Conservation (phyloP, 1,140 invertebrate genomes). For the Amyelois transitella region DNA sequence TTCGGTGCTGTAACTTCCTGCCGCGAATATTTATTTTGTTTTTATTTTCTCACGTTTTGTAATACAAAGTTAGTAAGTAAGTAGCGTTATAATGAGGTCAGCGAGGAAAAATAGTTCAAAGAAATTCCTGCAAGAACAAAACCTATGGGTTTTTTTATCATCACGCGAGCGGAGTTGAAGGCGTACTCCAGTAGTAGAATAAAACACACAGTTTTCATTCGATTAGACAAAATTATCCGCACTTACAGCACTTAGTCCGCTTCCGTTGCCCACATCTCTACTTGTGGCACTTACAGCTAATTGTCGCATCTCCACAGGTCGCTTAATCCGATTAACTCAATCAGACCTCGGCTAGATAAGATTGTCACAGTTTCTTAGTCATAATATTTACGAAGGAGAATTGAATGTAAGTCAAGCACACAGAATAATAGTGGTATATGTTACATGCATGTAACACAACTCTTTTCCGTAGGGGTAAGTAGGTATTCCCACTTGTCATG, state of each 20-base stretch:
- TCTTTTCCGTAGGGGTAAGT: no score
- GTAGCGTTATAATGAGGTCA: no score
- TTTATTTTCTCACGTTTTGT: neutral
- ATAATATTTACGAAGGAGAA: neutral
- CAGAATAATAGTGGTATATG: no score
- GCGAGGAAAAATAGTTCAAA: no score
- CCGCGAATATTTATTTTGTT: neutral
- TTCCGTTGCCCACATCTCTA: conserved; percentile 25
- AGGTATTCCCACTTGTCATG: no score
- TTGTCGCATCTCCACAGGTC: conserved; percentile 14
- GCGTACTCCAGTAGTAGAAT: no score
- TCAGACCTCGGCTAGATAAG: neutral
- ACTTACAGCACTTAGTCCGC: conserved; percentile 1
- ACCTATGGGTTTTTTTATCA: no score
- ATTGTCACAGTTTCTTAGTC: neutral
- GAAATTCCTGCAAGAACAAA: no score
- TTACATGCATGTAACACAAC: no score
- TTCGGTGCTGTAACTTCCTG: neutral
- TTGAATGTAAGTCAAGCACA: no score
- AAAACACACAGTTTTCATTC: neutral
- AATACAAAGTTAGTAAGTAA: no score
- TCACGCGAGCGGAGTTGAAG: no score
- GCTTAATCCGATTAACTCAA: conserved; percentile 18
- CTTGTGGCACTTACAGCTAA: conserved; percentile 11
- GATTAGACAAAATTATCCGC: neutral